phyloP scores from a whole-genome alignment of 1,140 invertebrate genomes.

The Formica exsecta region DNA sequence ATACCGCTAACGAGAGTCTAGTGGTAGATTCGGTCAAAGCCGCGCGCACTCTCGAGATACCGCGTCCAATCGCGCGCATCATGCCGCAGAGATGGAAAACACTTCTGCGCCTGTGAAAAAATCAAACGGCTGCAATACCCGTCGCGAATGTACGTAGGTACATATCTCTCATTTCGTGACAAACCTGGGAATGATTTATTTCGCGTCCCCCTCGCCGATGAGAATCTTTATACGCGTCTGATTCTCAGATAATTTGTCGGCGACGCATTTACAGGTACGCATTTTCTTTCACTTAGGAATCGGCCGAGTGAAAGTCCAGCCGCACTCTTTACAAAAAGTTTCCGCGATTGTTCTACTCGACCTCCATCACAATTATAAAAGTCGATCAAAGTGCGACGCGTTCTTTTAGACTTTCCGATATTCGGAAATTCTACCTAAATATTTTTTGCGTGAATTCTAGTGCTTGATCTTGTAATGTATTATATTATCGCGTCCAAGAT shows the following conservation, averaged over 20 bases:
- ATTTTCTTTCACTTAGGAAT: conserved; percentile 17
- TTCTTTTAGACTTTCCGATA: conserved; percentile 31
- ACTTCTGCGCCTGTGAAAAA: conserved; percentile 65
- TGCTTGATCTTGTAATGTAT: not conserved
- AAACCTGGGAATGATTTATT: conserved; percentile 57
- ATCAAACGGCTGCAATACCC: conserved; percentile 45
- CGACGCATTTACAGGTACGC: conserved; percentile 18
- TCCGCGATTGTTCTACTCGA: conserved; percentile 32
- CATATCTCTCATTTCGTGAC: conserved; percentile 60
- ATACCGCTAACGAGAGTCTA: conserved; percentile 85
- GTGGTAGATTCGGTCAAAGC: conserved; percentile 74
- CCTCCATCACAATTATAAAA: conserved; percentile 40
- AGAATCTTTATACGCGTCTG: conserved; percentile 53
- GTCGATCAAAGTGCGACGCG: conserved; percentile 32
- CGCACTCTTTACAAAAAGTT: not conserved
- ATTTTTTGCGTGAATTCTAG: not conserved
- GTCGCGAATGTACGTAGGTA: conserved; percentile 5
- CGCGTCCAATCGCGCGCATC: conserved; percentile 73
- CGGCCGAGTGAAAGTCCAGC: conserved; percentile 44
- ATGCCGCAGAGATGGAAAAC: conserved; percentile 45
- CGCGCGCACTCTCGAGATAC: conserved; percentile 68
- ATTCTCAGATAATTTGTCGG: conserved; percentile 48
- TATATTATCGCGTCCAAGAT: not conserved
- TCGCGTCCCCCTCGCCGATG: conserved; percentile 62
- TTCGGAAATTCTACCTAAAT: not conserved